phyloP scores from a whole-genome alignment of 2,888 invertebrate genomes.

The Myathropa florea region DNA sequence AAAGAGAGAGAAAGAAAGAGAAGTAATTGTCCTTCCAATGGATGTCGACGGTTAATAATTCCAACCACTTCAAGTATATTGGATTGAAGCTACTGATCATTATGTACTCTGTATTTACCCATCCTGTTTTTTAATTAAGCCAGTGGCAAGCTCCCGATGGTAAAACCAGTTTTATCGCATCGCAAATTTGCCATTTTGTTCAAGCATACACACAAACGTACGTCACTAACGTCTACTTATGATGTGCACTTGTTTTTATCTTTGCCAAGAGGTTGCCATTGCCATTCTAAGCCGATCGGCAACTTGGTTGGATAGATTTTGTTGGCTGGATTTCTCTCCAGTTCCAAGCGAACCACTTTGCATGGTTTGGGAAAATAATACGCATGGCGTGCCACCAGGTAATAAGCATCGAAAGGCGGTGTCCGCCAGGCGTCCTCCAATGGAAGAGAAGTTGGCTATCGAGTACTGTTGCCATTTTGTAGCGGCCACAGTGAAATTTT shows the following conservation, averaged over 20 bases:
- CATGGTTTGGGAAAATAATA: slow-evolving; percentile 68
- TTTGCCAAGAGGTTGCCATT: slow-evolving; percentile 66
- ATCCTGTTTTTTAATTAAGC: slow-evolving; percentile 60
- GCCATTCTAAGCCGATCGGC: slow-evolving; percentile 60
- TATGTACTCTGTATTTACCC: slow-evolving; percentile 57
- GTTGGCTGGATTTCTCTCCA: slow-evolving; percentile 55
- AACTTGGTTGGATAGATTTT: slow-evolving; percentile 63
- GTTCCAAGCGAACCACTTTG: slow-evolving; percentile 65
- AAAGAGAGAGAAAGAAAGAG: slow-evolving; percentile 1
- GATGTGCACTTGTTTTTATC: slow-evolving; percentile 71
- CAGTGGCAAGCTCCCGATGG: slow-evolving; percentile 30
- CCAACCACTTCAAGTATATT: slow-evolving; percentile 58
- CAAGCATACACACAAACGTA: not conserved
- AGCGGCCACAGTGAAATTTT: slow-evolving; percentile 38
- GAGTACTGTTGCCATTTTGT: slow-evolving; percentile 70
- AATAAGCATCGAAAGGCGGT: slow-evolving; percentile 71
- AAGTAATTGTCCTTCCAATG: slow-evolving; percentile 38
- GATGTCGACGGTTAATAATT: slow-evolving; percentile 40
- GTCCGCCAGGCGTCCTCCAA: slow-evolving; percentile 69
- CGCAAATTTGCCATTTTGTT: slow-evolving; percentile 51
- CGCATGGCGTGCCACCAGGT: slow-evolving; percentile 71
- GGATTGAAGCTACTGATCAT: slow-evolving; percentile 69
- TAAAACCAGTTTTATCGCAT: slow-evolving; percentile 58
- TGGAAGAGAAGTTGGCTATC: slow-evolving; percentile 66
- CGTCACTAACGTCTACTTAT: slow-evolving; percentile 44